These are phyloP conservation scores for Choloepus didactylus DNA, from an alignment of 2,797 vertebrate genomes.

Conservation along the genomic window DNA sequence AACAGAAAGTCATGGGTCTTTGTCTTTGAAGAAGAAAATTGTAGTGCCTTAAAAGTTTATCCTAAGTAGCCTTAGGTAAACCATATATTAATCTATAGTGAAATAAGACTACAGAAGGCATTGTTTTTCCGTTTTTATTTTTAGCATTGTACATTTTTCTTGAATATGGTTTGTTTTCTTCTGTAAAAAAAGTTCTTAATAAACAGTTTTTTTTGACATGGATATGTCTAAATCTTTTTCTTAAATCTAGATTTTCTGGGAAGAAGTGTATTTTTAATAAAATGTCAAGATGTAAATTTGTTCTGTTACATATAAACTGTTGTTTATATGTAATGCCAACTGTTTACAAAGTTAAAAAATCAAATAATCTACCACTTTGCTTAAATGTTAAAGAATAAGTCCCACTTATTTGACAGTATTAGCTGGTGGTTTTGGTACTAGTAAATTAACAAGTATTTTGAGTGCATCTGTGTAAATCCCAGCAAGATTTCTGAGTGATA, in stretches of 20 bases:
- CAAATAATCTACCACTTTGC: background rate
- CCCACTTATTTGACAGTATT: background rate
- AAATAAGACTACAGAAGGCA: background rate
- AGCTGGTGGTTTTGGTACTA: background rate
- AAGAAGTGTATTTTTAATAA: slow-evolving; percentile 5
- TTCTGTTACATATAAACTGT: background rate
- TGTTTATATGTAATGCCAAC: background rate
- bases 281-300: slow-evolving; percentile 15
- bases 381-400: slow-evolving; percentile 48
- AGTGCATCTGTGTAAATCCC: background rate
- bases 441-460: background rate
- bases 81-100: slow-evolving; percentile 1
- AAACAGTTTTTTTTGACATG: background rate
- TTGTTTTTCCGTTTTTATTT: slow-evolving; percentile 15
- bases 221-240: slow-evolving; percentile 9
- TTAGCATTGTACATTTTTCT: slow-evolving; percentile 44
- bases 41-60: slow-evolving; percentile 17
- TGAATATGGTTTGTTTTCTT: slow-evolving; percentile 48
- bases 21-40: slow-evolving; percentile 36
- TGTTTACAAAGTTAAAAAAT: slow-evolving; percentile 27
- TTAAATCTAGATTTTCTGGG: slow-evolving; percentile 30
- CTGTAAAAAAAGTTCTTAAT: slow-evolving; percentile 14
- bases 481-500: background rate
- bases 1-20: background rate
- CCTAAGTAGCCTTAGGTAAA: background rate